phyloP scores from a whole-genome alignment of 2,888 invertebrate species.

The Apamea epomidion region DNA sequence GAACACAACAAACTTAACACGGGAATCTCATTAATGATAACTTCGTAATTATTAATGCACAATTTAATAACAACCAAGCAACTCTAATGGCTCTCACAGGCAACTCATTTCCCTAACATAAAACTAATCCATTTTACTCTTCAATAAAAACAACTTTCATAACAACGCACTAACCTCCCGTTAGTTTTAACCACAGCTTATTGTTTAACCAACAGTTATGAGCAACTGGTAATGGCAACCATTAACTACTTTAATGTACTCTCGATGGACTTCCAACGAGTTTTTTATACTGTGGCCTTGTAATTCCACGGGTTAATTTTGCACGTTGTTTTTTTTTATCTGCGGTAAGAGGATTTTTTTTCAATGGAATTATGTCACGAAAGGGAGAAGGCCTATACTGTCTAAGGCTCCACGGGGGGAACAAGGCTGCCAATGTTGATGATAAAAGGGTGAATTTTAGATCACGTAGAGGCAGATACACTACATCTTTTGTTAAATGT shows the following conservation, averaged over 20 bases:
- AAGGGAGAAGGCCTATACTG: neutral
- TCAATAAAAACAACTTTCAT: slow-evolving; percentile 36
- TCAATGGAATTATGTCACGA: neutral
- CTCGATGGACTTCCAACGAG: slow-evolving; percentile 45
- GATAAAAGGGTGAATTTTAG: too few relatives aligned
- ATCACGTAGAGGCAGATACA: too few relatives aligned
- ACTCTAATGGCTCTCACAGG: neutral
- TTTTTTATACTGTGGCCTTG: slow-evolving; percentile 42
- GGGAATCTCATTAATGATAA: too few relatives aligned
- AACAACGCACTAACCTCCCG: slow-evolving; percentile 26
- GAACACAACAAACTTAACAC: neutral
- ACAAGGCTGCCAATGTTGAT: neutral
- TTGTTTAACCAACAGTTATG: slow-evolving; percentile 51
- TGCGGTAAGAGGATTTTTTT: neutral
- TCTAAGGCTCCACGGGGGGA: neutral
- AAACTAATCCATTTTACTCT: slow-evolving; percentile 9
- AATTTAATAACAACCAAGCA: neutral
- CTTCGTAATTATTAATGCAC: neutral
- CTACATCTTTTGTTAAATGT: neutral
- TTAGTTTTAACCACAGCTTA: slow-evolving; percentile 52
- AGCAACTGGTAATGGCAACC: slow-evolving; percentile 32
- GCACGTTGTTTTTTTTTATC: neutral
- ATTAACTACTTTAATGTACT: slow-evolving; percentile 51
- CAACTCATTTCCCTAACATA: slow-evolving; percentile 18
- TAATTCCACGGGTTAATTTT: slow-evolving; percentile 19